These are phyloP conservation scores for Microcebus jonahi DNA, from an alignment of 2,113 vertebrate genomes.

Conservation along the genomic window DNA sequence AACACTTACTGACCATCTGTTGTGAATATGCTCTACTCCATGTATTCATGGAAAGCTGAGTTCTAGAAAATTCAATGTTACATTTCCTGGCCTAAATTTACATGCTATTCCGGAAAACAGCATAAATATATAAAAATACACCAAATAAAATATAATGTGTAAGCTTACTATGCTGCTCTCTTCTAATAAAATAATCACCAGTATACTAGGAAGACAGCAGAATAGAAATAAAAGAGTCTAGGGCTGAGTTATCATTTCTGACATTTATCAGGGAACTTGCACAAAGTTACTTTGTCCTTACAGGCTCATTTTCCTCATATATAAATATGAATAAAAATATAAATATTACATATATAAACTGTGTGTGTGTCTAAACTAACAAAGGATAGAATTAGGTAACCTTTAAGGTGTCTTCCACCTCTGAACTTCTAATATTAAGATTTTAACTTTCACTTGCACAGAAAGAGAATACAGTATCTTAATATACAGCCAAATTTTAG, in stretches of 20 bases:
- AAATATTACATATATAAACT: background rate
- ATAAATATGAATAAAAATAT: background rate
- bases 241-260: background rate
- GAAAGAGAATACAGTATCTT: background rate
- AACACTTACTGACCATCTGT: background rate
- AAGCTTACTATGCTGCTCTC: background rate
- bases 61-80: background rate
- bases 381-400: background rate
- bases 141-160: background rate
- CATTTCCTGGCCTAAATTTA: background rate
- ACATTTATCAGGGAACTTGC: background rate
- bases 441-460: background rate
- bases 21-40: background rate
- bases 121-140: background rate
- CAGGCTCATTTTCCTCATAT: background rate
- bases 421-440: background rate
- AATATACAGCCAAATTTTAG: background rate
- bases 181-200: background rate
- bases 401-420: background rate
- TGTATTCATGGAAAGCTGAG: background rate
- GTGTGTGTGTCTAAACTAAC: background rate
- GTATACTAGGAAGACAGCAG: background rate
- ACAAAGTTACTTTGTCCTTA: background rate
- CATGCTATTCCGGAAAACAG: background rate
- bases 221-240: background rate